Conservation (phyloP, 2,113 vertebrate species). For the Channa maculata region DNA sequence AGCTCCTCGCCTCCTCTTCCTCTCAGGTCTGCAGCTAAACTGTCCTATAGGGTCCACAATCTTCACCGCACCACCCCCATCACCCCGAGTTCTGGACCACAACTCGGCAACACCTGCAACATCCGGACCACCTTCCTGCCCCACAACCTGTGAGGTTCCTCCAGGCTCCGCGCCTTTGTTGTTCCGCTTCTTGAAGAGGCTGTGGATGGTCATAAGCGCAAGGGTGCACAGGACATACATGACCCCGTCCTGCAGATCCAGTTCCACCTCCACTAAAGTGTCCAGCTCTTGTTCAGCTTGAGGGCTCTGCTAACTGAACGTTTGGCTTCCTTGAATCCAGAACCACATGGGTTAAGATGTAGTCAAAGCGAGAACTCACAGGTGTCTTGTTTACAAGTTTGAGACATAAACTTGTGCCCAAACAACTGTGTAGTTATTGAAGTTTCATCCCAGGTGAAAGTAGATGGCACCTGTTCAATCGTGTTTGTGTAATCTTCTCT, state of each 20-base stretch:
- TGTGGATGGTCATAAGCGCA: conserved; percentile 72
- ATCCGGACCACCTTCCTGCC: neutral
- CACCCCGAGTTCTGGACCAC: neutral
- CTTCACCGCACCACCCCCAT: neutral
- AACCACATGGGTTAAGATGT: neutral
- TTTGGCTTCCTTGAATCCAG: neutral
- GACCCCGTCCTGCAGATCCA: conserved; percentile 13
- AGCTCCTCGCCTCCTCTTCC: neutral
- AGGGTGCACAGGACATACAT: conserved; percentile 82
- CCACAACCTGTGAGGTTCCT: neutral
- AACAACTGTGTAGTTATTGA: too few species aligned
- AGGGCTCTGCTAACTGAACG: neutral
- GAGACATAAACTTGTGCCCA: too few species aligned
- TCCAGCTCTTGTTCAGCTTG: neutral
- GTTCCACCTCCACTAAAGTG: neutral
- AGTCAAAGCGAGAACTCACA: neutral
- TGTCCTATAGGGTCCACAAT: neutral
- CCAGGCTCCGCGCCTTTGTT: neutral
- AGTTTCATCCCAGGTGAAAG: too few species aligned
- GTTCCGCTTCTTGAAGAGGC: conserved; percentile 65
- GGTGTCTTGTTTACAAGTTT: neutral
- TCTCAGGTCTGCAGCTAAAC: neutral
- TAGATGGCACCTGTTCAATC: neutral
- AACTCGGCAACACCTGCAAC: neutral
- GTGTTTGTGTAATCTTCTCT: conserved; percentile 13